Base-by-base conservation (phyloP, 2,113 vertebrate species). In the Elachura formosa region DNA sequence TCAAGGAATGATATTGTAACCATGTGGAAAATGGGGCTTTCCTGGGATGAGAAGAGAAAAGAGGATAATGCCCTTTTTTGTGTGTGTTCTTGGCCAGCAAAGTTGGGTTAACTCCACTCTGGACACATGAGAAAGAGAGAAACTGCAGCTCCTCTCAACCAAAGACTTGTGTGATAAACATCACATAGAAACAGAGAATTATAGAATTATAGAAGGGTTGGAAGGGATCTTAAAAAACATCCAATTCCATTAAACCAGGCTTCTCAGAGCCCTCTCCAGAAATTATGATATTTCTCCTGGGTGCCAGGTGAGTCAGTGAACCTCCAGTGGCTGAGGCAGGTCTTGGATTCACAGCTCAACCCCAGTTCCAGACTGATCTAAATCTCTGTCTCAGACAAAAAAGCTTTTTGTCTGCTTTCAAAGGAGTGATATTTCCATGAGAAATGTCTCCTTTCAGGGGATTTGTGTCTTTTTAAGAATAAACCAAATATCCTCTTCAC, bases 371-470 rank as follows among this genome's bases (percentile, higher is more conserved):
- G 40, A 21, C 15, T 33, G 62, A 62, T 69, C 25, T 85, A 43
- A 20, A 1, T 25, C n/a, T 75, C 55, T 29, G 1, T 6, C 48
- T 78, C 9, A 18, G 49, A 29, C 28, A 59, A 66, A 79, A 68
- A 8, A 6, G 0, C 1, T 26, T 34, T 82, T 69, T 33, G 6
- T 2, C 24, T 62, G 12, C 0, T 46, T 95, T 87, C 54, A 43
- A 84, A 81, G 55, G 51, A 67, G 64, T 91, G 87, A 72, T 87
- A 74, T 96, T 91, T 96, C 56, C 18, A 3, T 34, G 38, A 90
- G 55, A 96, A 92, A 92, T 84, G 63, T 63, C 91, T 92, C 61
- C 64, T 92, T 74, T 46, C 94, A 81, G 22, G 89, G 87, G 84
- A 94, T 95, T 96, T 92, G 31, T 56, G n/a, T 69, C 89, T 80